Evolutionary conservation across 1,140 invertebrate genomes (phyloP), one percentile per base, ranked within the genome.

Genomic region (Linepithema humile): DNA sequence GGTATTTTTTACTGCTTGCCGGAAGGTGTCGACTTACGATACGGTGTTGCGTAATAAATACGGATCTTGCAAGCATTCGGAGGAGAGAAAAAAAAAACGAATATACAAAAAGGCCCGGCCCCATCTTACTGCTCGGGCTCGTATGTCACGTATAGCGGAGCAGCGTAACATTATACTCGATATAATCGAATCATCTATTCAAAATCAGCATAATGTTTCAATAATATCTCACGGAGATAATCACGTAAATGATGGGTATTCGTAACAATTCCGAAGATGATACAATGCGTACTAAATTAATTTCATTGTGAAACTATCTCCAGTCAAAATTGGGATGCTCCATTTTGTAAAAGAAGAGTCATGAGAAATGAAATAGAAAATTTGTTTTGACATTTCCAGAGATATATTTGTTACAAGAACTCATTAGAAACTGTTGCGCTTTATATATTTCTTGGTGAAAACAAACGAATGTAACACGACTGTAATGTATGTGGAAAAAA

Each of bases 31-130:
- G 45, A 29, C 45, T 40, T 77, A 65, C 9, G 55, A 75, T 48
- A 75, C n/a, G 6, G 23, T 32, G 43, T 78, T 69, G 38, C 64
- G 48, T 55, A 78, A 78, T 69, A 55, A 67, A 40, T 78, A n/a
- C 10, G 45, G 45, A 67, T 55, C 10, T 78, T 53, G 35, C 5
- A 69, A 78, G 35, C 5, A 65, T 50, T 48, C n/a, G n/a, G n/a
- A n/a, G n/a, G n/a, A n/a, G n/a, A n/a, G 15, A 15, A 15, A 9
- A 10, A 43, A 35, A 20, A 78, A 67, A 40, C 1, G 23, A 40
- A 65, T 4, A 1, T 3, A 38, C 17, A 6, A 74, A 57, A 55
- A 57, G 40, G 20, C 38, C 20, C 26, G 20, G 20, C 57, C 48
- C 23, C 15, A 62, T 10, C 48, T 23, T 48, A 12, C 15, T 62